Conservation (phyloP, 2,888 invertebrate species). For the Cryptus viduatorius region DNA sequence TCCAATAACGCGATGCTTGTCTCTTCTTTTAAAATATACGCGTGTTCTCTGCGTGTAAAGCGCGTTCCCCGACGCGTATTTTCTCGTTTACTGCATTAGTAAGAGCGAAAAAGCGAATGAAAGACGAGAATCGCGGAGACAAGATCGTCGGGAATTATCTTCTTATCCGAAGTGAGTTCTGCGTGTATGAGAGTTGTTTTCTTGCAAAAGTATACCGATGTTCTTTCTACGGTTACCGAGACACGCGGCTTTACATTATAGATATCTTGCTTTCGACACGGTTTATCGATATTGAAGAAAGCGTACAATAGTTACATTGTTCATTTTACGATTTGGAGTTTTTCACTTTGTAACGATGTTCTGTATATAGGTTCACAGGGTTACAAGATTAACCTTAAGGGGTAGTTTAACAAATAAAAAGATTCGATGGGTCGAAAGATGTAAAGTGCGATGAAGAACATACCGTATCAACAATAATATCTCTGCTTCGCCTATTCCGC, state of each 20-base stretch:
- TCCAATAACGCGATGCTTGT: slow-evolving; percentile 68
- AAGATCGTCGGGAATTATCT: slow-evolving; percentile 24
- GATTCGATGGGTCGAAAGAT: neutral
- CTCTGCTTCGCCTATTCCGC: neutral
- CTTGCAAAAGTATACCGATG: neutral
- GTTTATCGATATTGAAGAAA: neutral
- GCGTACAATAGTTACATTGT: neutral
- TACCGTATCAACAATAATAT: neutral
- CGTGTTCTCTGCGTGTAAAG: slow-evolving; percentile 64
- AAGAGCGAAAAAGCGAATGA: slow-evolving; percentile 1
- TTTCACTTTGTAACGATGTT: too few species aligned
- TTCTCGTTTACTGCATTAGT: neutral
- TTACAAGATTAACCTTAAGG: too few species aligned
- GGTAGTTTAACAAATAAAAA: too few species aligned
- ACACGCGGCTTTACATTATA: slow-evolving; percentile 1
- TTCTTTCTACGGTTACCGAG: neutral
- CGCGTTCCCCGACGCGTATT: slow-evolving; percentile 19
- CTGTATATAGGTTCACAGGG: too few species aligned
- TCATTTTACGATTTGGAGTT: neutral
- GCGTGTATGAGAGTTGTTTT: neutral
- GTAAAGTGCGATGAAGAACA: neutral
- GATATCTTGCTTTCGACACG: neutral
- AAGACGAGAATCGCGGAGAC: slow-evolving; percentile 6
- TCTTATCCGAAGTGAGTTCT: neutral
- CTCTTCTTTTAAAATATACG: slow-evolving; percentile 54